These are phyloP conservation scores for Scylla paramamosain DNA, from an alignment of 1,140 invertebrate genomes.

Conservation along the genomic window DNA sequence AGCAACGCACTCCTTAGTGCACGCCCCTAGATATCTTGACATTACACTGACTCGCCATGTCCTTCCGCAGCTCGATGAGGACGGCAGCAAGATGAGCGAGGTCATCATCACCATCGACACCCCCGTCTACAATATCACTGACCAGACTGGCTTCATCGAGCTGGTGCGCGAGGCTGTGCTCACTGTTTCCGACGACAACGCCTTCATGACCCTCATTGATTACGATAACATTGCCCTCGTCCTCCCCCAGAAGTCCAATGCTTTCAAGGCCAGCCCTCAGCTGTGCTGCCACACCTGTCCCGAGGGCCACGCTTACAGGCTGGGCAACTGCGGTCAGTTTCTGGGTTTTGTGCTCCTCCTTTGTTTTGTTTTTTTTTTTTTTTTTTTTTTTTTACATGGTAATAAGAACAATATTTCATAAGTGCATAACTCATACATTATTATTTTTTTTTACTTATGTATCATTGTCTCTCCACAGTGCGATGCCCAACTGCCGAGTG, in stretches of 20 bases:
- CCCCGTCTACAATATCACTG: constrained; percentile 78
- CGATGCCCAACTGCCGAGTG: constrained; percentile 69
- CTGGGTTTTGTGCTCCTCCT: background rate
- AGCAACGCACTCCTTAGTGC: background rate
- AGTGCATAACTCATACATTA: too few relatives aligned
- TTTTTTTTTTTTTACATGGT: too few relatives aligned
- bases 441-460: too few relatives aligned
- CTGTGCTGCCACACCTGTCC: constrained; percentile 78
- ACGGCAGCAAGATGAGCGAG: constrained; percentile 75
- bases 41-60: too few relatives aligned
- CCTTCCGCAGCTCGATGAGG: constrained; percentile 71
- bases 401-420: background rate
- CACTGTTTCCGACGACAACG: constrained; percentile 78
- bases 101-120: constrained; percentile 78
- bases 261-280: constrained; percentile 76
- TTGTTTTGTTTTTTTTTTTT: background rate
- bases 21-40: background rate
- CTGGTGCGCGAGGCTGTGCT: constrained; percentile 77
- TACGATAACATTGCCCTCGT: constrained; percentile 78
- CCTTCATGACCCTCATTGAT: constrained; percentile 78
- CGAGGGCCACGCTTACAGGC: constrained; percentile 77
- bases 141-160: constrained; percentile 78
- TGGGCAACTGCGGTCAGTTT: constrained; percentile 78
- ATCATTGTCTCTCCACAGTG: constrained; percentile 45
- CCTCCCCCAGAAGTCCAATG: constrained; percentile 67